Base-by-base conservation (phyloP, 2,113 vertebrate genomes). In the Crocuta crocuta region DNA sequence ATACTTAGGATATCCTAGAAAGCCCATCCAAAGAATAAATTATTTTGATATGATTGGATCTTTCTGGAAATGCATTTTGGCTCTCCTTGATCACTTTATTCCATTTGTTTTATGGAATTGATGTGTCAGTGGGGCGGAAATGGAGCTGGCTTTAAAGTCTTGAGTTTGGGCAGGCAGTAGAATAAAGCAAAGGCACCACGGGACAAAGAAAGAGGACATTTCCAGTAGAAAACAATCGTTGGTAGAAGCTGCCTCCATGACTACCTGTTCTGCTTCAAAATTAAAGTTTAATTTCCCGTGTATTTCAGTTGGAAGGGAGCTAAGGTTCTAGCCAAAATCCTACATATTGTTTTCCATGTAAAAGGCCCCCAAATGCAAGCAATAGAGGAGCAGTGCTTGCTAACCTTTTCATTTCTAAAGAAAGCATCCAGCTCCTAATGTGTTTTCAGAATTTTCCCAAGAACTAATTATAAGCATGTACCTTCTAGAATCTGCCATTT, bases 11-110 rank as follows among this genome's bases (percentile, higher is more conserved):
- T 74, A 96, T 91, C 39, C 55, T 93, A 86, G 74, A 70, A 95
- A 82, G 19, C 39, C 66, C 48, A 19, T 68, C 55, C 73, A 96
- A 5, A 89, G 17, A 86, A 68, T 82, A 55, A 76, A 86, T 92
- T 66, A 61, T 71, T 68, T 96, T 90, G 58, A 33, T 88, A 39
- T 9, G 13, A 39, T 79, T 92, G 45, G 0, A 78, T 96, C 33
- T 74, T 86, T 73, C 16, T 89, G 24, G 68, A 84, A 91, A 58
- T 85, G 89, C 48, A n/a, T 82, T 93, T 93, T 79, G 63, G 33
- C 74, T 92, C 31, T 89, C 26, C 45, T 78, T 39, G 58, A 31
- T 91, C 53, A 68, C 65, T 85, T 15, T 39, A 1, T 78, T 76
- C 55, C 65, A 61, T 63, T 94, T 70, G 16, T 79, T 35, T 94